phyloP scores from a whole-genome alignment of 1,140 invertebrate genomes.

The Aphis gossypii region DNA sequence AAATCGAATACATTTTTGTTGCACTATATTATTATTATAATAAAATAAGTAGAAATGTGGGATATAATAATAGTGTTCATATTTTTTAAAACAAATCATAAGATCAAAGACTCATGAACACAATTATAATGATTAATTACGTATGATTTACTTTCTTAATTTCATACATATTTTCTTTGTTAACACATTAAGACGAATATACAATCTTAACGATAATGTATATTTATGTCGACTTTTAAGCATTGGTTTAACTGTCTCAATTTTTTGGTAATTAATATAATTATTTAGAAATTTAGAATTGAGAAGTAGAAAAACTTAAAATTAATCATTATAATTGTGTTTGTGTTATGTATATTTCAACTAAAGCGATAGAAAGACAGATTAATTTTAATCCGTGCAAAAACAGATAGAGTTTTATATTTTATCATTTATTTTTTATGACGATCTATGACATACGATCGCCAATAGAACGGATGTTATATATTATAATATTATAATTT shows the following conservation, averaged over 20 bases:
- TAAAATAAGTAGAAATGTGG: background rate
- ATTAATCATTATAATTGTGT: background rate
- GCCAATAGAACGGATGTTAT: too few relatives aligned
- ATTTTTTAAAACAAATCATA: too few relatives aligned
- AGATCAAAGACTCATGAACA: background rate
- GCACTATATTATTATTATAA: background rate
- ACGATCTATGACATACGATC: too few relatives aligned
- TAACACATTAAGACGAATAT: background rate
- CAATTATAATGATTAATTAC: background rate
- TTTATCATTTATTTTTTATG: too few relatives aligned
- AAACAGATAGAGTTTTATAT: too few relatives aligned
- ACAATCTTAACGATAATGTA: background rate
- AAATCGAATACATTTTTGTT: too few relatives aligned
- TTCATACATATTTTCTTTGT: background rate
- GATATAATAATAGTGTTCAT: background rate
- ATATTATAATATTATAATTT: too few relatives aligned
- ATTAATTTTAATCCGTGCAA: background rate
- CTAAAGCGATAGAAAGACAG: background rate
- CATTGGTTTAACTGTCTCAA: background rate
- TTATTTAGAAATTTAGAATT: background rate
- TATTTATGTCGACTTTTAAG: background rate
- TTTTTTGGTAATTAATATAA: background rate
- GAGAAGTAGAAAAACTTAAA: background rate
- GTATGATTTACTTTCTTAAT: background rate
- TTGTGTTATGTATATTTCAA: background rate